These are phyloP conservation scores for Petaurus breviceps DNA, from an alignment of 2,113 vertebrate species.

Conservation along the genomic window DNA sequence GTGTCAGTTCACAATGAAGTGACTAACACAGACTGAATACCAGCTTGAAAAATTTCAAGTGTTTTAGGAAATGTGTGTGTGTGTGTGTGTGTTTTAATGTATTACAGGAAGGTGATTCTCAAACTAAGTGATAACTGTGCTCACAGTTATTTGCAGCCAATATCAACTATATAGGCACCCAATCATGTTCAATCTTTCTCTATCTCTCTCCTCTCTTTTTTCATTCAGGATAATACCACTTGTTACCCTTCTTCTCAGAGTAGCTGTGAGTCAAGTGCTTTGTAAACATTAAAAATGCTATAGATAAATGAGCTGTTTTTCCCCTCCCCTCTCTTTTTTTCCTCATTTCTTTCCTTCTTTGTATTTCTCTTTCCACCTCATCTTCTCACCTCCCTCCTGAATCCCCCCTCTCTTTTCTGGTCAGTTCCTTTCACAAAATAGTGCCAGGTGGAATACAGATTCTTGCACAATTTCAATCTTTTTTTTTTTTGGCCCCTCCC, in stretches of 20 bases:
- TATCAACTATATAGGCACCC: background rate
- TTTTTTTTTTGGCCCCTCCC: conserved; percentile 12
- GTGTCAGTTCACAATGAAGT: background rate
- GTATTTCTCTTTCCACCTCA: background rate
- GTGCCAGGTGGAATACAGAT: background rate
- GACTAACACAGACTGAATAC: background rate
- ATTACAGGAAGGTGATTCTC: background rate
- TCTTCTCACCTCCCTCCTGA: background rate
- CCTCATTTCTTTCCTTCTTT: background rate
- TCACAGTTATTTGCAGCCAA: background rate
- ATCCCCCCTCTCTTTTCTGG: background rate
- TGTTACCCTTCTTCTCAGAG: background rate
- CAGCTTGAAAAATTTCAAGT: background rate
- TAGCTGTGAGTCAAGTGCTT: background rate
- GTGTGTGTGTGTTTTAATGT: background rate
- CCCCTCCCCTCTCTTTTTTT: background rate
- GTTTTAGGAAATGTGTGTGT: background rate
- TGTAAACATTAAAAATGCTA: background rate
- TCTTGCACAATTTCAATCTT: background rate
- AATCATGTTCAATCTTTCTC: background rate
- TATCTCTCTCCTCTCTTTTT: background rate
- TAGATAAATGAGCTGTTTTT: background rate
- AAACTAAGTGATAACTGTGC: background rate
- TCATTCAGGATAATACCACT: background rate
- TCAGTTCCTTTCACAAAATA: background rate